Base-by-base conservation (phyloP, 2,113 vertebrate species). In the Archilochus colubris region DNA sequence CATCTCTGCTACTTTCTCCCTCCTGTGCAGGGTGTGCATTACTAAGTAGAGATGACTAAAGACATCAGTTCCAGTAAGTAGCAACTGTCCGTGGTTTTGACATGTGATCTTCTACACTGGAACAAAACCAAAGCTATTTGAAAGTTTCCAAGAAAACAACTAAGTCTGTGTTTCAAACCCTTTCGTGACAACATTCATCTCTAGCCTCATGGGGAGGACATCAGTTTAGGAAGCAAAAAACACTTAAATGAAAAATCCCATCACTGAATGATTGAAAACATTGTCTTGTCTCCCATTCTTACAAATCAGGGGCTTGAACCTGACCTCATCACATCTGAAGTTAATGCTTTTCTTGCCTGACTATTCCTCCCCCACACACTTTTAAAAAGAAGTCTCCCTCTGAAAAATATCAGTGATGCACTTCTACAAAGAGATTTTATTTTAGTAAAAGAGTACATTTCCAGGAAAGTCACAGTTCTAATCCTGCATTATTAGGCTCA, bases 71-170 rank as follows among this genome's bases (percentile, higher is more conserved):
- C 88, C 95, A 93, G 93, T 95, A 93, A 96, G 59, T 31, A 95
- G 33, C 88, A 88, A 93, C 88, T 95, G 57, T 79, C 87, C 6
- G 38, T 94, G 91, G 79, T 93, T 96, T 91, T 92, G 76, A 59
- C 82, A 70, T 88, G 81, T 79, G 78, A 96, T 95, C 88, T 94
- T 94, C 75, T 88, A 12, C 31, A 58, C 40, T 82, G 63, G 54
- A 91, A 93, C 16, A 89, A 93, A 87, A 61, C 46, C 85, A 91
- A 89, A 95, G 58, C 24, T 82, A 69, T 80, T 88, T 89, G 62
- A 75, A 85, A 85, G 25, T 89, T 96, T 95, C 82, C 88, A 95
- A 93, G 92, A 95, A 91, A 94, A 93, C 67, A 96, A 33, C 27
- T 44, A 46, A 88, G 19, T 62, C 31, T 81, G 40, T 57, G 7